phyloP scores from a whole-genome alignment of 2,888 invertebrate genomes.

The Acleris holmiana region DNA sequence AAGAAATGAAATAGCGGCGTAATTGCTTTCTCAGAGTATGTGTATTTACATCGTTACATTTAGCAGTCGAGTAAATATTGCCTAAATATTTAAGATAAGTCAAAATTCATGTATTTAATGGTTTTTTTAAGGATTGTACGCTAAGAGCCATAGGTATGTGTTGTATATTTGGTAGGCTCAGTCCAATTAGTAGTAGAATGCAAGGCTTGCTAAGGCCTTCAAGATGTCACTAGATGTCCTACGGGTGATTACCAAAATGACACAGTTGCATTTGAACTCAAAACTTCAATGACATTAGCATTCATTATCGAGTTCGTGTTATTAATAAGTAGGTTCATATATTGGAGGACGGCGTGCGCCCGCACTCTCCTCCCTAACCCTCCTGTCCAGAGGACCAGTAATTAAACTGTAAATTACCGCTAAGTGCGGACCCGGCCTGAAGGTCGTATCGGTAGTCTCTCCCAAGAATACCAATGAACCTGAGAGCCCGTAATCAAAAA shows the following conservation, averaged over 20 bases:
- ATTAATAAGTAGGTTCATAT: background rate
- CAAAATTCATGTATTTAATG: constrained; percentile 24
- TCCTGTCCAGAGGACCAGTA: constrained; percentile 55
- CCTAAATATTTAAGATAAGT: constrained; percentile 22
- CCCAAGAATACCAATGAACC: constrained; percentile 74
- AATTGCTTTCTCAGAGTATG: constrained; percentile 19
- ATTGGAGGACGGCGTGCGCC: constrained; percentile 21
- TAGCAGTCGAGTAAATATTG: constrained; percentile 14
- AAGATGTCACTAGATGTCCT: too few relatives aligned
- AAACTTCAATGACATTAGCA: too few relatives aligned
- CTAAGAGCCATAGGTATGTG: too few relatives aligned
- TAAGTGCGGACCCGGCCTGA: constrained; percentile 71
- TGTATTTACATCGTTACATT: constrained; percentile 14
- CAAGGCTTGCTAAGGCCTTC: too few relatives aligned
- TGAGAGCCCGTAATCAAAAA: constrained; percentile 64
- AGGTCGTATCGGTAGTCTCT: constrained; percentile 70
- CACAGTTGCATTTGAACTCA: too few relatives aligned
- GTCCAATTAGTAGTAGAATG: too few relatives aligned
- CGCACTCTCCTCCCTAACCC: constrained; percentile 1
- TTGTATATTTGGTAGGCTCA: too few relatives aligned
- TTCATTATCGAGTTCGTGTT: too few relatives aligned
- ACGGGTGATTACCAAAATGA: too few relatives aligned
- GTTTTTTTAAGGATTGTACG: background rate
- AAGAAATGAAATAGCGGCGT: constrained; percentile 18
- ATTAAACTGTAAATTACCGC: constrained; percentile 81